A percentile compares a stretch with the other conserved stretches of the same genome.
Conservation (phyloP, 2,888 invertebrate genomes). For the Chironomus tentans region DNA sequence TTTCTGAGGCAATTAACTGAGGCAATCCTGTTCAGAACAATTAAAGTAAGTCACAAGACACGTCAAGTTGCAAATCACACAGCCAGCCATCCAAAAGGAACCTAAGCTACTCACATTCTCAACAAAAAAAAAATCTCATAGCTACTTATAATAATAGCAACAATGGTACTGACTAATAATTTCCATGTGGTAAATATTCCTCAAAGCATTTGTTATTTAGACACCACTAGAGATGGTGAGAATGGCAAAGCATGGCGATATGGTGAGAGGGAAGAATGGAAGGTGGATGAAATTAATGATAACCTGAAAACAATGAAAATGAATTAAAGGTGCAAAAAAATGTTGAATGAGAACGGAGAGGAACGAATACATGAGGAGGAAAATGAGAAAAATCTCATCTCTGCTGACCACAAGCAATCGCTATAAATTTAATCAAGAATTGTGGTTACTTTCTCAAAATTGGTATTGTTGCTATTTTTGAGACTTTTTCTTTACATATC, state of each 20-base stretch:
- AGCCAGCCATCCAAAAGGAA: too few relatives aligned
- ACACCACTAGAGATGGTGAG: neutral
- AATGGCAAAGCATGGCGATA: neutral
- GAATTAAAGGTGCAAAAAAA: neutral
- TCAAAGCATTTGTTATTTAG: conserved; percentile 20
- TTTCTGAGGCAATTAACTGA: too few relatives aligned
- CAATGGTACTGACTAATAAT: conserved; percentile 13
- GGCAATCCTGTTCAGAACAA: too few relatives aligned
- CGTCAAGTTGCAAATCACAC: too few relatives aligned
- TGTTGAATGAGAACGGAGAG: neutral
- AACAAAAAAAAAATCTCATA: too few relatives aligned
- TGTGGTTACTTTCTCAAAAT: neutral
- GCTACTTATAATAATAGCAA: too few relatives aligned
- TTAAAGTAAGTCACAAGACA: too few relatives aligned
- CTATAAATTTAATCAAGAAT: conserved; percentile 7
- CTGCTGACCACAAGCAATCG: conserved; percentile 5
- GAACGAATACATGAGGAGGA: neutral
- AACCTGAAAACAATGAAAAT: conserved; percentile 6
- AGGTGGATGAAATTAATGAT: neutral
- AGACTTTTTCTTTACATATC: neutral
- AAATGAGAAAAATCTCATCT: conserved; percentile 10
- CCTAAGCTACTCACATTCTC: too few relatives aligned
- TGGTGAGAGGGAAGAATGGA: neutral
- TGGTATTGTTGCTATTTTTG: neutral
- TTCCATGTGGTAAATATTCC: conserved; percentile 20